Base-by-base conservation (phyloP, 2,113 vertebrate genomes). In the Opisthocomus hoazin region DNA sequence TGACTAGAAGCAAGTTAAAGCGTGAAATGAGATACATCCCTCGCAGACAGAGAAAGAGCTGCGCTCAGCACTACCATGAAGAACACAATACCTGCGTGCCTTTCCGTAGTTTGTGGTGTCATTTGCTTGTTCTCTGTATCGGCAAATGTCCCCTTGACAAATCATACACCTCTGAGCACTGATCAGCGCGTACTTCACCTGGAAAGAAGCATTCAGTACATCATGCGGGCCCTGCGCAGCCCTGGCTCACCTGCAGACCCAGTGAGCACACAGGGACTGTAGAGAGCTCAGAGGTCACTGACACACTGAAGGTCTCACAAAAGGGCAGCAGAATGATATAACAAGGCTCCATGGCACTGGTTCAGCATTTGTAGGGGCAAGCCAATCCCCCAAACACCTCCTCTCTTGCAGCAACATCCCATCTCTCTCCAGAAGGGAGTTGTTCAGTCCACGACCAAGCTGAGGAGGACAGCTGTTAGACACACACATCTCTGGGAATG, bases 161-260 rank as follows among this genome's bases (percentile, higher is more conserved):
- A 99, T 99, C 99, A 99, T 99, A 86, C 99, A 99, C 84, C 99
- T 98, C 98, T 99, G 99, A 66, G 99, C 99, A 89, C 99, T 99
- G 96, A 99, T 99, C 81, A 99, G 98, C 3, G 99, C 99, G n/a
- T 99, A 99, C 94, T 99, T 99, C 63, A 99, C 99, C 99, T 99
- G 96, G 17, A 97, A 94, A 77, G 64, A 96, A 97, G 90, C 14
- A 90, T 41, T 63, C 70, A 56, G 80, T 20, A 41, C 29, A 26
- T 6, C 23, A 58, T 0, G 3, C 13, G 50, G 64, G 75, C 65
- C 58, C 83, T 10, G 18, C 2, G 1, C 64, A 17, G 73, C 82
- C 48, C 48, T 5, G 51, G 13, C 58, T 80, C 88, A 17, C 63
- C 84, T 27, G 54, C 71, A 73, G 9, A 5, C 11, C 80, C 80